A percentile compares a stretch with the other conserved stretches of the same genome.
Conservation (phyloP, 2,888 invertebrate species). For the Petrophora chlorosata region DNA sequence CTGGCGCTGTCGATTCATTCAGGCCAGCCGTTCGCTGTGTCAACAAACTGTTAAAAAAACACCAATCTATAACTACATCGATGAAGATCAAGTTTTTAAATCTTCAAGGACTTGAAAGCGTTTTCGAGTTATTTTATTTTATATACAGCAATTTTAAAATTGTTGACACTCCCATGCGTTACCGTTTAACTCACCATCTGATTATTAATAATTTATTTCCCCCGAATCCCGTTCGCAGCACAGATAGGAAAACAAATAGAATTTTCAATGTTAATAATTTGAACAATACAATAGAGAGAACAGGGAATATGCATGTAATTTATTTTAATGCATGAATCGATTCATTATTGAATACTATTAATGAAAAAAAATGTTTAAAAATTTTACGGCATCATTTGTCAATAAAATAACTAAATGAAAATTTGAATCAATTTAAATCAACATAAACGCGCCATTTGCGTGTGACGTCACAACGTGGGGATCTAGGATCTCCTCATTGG, state of each 20-base stretch:
- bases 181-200: constrained; percentile 64
- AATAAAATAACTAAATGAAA: too few relatives aligned
- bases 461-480: too few relatives aligned
- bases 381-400: too few relatives aligned
- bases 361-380: too few relatives aligned
- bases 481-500: too few relatives aligned
- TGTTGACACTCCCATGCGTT: constrained; percentile 40
- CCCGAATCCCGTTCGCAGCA: constrained; percentile 56
- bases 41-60: constrained; percentile 18
- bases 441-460: too few relatives aligned
- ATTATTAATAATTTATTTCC: constrained; percentile 42
- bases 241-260: constrained; percentile 53
- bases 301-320: too few relatives aligned
- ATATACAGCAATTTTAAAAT: constrained; percentile 7
- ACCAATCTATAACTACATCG: constrained; percentile 14
- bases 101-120: constrained; percentile 12
- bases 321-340: too few relatives aligned
- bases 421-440: too few relatives aligned
- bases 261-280: constrained; percentile 13
- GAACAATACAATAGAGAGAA: constrained; percentile 1
- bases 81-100: constrained; percentile 5
- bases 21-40: constrained; percentile 1
- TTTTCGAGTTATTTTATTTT: constrained; percentile 5
- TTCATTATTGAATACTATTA: too few relatives aligned
- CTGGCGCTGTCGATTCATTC: constrained; percentile 1